phyloP scores from a whole-genome alignment of 2,888 invertebrate genomes.

The Agrochola lychnidis region DNA sequence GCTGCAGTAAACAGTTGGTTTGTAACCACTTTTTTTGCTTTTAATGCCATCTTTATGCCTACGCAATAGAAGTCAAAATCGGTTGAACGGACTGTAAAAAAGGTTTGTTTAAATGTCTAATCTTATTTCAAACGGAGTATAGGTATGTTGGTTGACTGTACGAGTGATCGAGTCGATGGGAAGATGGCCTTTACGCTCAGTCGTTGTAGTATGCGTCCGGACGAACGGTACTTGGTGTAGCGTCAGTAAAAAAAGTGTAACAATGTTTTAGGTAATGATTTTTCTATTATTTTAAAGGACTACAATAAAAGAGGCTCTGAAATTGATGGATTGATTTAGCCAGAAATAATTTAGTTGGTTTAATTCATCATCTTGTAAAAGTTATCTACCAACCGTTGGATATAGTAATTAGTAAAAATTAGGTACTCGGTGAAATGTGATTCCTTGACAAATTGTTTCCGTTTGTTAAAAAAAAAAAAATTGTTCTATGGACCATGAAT shows the following conservation, averaged over 20 bases:
- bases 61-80: no score
- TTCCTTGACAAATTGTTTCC: background rate
- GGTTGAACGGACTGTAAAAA: no score
- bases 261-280: slow-evolving; percentile 2
- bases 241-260: slow-evolving; percentile 57
- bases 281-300: no score
- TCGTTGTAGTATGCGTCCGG: slow-evolving; percentile 43
- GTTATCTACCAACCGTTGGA: no score
- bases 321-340: background rate
- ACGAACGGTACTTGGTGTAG: slow-evolving; percentile 48
- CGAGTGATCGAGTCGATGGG: slow-evolving; percentile 67
- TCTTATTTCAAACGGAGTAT: no score
- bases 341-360: background rate
- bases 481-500: no score
- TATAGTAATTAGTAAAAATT: background rate
- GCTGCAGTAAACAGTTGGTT: no score
- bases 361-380: no score
- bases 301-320: background rate
- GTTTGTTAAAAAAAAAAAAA: background rate
- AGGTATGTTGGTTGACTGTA: slow-evolving; percentile 1
- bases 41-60: no score
- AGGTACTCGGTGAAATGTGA: background rate
- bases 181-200: slow-evolving; percentile 77
- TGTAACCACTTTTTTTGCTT: no score
- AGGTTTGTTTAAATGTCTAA: no score